Base-by-base conservation (phyloP, 2,797 vertebrate genomes). In the Cirrhinus mrigala region DNA sequence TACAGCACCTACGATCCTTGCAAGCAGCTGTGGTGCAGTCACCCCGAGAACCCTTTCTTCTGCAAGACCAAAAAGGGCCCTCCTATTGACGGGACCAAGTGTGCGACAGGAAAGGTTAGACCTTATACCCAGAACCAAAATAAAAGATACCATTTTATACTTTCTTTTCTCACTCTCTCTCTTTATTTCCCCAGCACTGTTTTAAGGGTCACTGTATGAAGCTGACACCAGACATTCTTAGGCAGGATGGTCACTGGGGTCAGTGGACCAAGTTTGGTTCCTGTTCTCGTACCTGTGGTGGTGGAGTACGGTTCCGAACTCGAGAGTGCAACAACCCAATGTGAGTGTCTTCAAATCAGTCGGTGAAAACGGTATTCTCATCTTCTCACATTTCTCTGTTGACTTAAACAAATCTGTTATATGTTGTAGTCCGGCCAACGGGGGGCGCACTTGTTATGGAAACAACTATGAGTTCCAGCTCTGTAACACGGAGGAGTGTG, bases 1-100 rank as follows among this genome's bases (percentile, higher is more conserved):
- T 99, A 99, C 94, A 94, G 96, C 14, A 97, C 94, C 0, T 96
- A 94, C 11, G 98, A 99, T 77, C 97, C 97, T 71, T 99, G 98
- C 92, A 98, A 98, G 87, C 97, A 99, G 91, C 94, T 99, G 78
- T 99, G 98, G 98, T 99, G 98, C 82, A 98, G 97, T 85, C 97
- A 99, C 86, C 97, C 97, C 0, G 96, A 97, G 92, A 98, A 98
- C 90, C 98, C 98, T 3, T 98, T 98, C 90, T 99, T 97, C 94
- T 99, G 98, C 90, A 98, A 97, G 92, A 98, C 98, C 52, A 99
- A 98, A 94, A 99, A 99, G 90, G 97, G 98, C 1, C 98, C 98
- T 1, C 97, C 98, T 0, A 93, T 99, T 29, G 97, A 99, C 0
- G 98, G 98, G 84, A 99, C 98, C 54, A 97, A 96, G 93, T 99